Evolutionary conservation across 2,797 vertebrate genomes (phyloP), one percentile per base, ranked within the genome.

Genomic region (Gambusia yucatana): DNA sequence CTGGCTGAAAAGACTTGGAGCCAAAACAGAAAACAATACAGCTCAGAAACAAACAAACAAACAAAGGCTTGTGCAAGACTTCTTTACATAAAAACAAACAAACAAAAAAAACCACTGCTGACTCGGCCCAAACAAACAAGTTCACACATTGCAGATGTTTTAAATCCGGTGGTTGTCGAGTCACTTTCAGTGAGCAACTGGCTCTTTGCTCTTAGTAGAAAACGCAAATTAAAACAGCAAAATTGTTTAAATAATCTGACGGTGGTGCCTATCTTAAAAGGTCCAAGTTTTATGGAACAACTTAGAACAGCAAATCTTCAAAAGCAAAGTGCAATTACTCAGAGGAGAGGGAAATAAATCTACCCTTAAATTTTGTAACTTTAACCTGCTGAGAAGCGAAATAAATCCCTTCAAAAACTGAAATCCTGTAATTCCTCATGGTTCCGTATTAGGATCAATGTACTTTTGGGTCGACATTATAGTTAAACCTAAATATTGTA

Each of bases 1-100:
- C 97, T 76, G 95, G 94, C 33, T 97, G 95, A 88, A 98, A 98
- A 57, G 98, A 98, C 98, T 99, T 79, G 0, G 44, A 72, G 81
- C 14, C 46, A 77, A 81, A 84, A 2, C 61, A 84, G 41, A 86
- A 63, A 73, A 72, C 14, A 63, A 1, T 67, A 67, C 48, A 33
- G 78, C 63, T 82, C 8, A 81, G 78, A 80, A 70, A 30, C 8
- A 20, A 50, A 33, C 10, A 33, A 20, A 50, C 33, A 22, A 44
- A 50, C 2, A n/a, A 28, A 17, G 9, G 36, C 28, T 16, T 9
- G 36, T 57, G 22, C 5, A 22, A 30, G 17, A 28, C 14, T 41
- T 69, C 16, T 39, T 67, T 4, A 76, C 33, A 8, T 9, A n/a
- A 47, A 46, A n/a, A 48, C 30, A 3, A 30, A 28, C 22, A 33